These are phyloP conservation scores for Sphinx pinastri DNA, from an alignment of 2,888 invertebrate species.

Conservation along the genomic window DNA sequence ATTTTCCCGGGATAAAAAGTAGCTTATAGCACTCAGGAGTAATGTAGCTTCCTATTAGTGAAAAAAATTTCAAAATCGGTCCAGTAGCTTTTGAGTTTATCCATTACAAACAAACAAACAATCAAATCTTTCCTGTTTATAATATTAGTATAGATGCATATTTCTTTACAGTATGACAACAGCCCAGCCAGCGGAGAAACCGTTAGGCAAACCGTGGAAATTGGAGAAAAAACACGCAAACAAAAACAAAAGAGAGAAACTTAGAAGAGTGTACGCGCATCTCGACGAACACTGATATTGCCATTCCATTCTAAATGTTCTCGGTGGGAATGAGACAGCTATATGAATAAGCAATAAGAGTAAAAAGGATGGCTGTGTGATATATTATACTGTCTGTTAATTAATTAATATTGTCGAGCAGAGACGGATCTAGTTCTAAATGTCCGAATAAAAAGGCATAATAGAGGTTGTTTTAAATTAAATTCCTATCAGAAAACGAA, in stretches of 20 bases:
- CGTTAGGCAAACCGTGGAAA: constrained; percentile 88
- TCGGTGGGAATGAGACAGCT: constrained; percentile 31
- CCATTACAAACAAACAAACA: too few relatives aligned
- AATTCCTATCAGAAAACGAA: too few relatives aligned
- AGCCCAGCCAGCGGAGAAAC: constrained; percentile 49
- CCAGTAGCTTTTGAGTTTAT: too few relatives aligned
- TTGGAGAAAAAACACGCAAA: constrained; percentile 93
- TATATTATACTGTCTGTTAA: neutral
- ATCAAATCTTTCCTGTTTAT: too few relatives aligned
- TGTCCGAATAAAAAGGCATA: too few relatives aligned
- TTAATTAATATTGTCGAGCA: neutral
- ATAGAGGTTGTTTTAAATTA: too few relatives aligned
- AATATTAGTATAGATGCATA: too few relatives aligned
- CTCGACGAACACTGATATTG: constrained; percentile 89
- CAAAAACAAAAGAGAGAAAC: constrained; percentile 95
- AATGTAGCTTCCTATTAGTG: too few relatives aligned
- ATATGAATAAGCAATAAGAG: constrained; percentile 20
- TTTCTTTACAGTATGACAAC: constrained; percentile 56
- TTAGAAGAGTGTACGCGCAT: constrained; percentile 92
- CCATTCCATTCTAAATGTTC: neutral
- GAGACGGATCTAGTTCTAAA: neutral
- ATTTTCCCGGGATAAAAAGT: too few relatives aligned
- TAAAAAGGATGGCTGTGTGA: constrained; percentile 9
- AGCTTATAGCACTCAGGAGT: too few relatives aligned
- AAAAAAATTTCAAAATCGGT: too few relatives aligned